Percentiles rank a stretch among this genome's conserved stretches.
These are phyloP conservation scores for Grammomys surdaster DNA, from an alignment of 2,113 vertebrate genomes.

Conservation along the genomic window DNA sequence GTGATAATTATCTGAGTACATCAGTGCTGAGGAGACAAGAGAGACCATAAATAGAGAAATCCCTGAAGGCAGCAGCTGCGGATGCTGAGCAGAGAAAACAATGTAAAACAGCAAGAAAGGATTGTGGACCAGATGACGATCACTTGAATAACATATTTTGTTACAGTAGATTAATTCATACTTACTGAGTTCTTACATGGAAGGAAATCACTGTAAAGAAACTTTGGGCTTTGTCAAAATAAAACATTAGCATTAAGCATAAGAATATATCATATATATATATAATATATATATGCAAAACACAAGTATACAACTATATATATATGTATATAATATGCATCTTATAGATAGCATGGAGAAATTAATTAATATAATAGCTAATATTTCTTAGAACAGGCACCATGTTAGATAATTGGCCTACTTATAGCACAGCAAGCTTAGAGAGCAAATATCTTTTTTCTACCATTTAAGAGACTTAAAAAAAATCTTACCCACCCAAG, in stretches of 20 bases:
- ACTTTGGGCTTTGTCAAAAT: background rate
- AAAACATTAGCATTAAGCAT: background rate
- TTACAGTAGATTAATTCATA: slow-evolving; percentile 15
- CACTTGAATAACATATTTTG: slow-evolving; percentile 32
- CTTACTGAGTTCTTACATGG: background rate
- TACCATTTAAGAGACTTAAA: background rate
- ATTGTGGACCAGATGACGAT: background rate
- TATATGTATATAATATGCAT: background rate
- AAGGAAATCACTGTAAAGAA: background rate
- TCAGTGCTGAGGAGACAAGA: slow-evolving; percentile 33
- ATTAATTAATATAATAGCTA: background rate
- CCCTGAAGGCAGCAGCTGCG: slow-evolving; percentile 36
- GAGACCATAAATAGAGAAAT: slow-evolving; percentile 60
- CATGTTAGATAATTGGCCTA: background rate
- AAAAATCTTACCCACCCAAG: background rate
- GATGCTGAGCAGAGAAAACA: slow-evolving; percentile 34
- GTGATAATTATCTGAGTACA: slow-evolving; percentile 42
- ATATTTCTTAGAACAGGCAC: background rate
- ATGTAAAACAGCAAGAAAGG: slow-evolving; percentile 36
- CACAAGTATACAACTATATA: background rate
- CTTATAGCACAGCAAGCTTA: background rate
- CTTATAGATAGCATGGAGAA: background rate
- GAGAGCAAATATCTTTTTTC: background rate
- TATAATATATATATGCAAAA: background rate
- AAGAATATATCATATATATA: background rate